Conservation (phyloP, 2,888 invertebrate species). For the Orchesella flavescens region DNA sequence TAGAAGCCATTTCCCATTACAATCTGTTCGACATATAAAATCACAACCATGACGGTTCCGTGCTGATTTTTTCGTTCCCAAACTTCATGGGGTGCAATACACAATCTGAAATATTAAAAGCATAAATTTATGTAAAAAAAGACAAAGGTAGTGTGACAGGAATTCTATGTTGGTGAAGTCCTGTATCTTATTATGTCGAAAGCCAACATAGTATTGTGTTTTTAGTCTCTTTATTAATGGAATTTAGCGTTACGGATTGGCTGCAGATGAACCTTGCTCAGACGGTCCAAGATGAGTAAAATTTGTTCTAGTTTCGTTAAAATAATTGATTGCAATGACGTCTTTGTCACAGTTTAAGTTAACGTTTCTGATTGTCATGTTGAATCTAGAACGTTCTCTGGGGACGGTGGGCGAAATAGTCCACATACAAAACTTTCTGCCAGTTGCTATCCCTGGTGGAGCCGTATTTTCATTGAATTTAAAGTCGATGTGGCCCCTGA, state of each 20-base stretch:
- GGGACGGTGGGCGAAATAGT: constrained; percentile 53
- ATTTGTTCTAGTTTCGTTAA: constrained; percentile 14
- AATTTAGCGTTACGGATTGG: constrained; percentile 28
- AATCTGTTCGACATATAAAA: constrained; percentile 26
- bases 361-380: constrained; percentile 52
- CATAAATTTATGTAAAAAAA: too few relatives aligned
- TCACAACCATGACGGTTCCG: constrained; percentile 34
- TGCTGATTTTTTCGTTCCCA: background rate
- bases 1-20: constrained; percentile 35
- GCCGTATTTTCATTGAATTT: constrained; percentile 46
- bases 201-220: too few relatives aligned
- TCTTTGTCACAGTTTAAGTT: constrained; percentile 30
- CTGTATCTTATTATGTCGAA: too few relatives aligned
- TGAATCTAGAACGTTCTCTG: background rate
- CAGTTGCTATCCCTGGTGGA: constrained; percentile 26
- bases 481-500: constrained; percentile 51
- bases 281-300: background rate
- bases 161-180: too few relatives aligned
- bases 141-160: too few relatives aligned
- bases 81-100: constrained; percentile 7
- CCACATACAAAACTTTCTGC: constrained; percentile 59
- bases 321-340: constrained; percentile 28
- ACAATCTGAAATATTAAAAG: constrained; percentile 9
- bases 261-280: background rate
- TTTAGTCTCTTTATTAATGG: too few relatives aligned